Conservation (phyloP, 37 sponge, comb jelly and placozoan species). For the Oopsacas minuta region DNA sequence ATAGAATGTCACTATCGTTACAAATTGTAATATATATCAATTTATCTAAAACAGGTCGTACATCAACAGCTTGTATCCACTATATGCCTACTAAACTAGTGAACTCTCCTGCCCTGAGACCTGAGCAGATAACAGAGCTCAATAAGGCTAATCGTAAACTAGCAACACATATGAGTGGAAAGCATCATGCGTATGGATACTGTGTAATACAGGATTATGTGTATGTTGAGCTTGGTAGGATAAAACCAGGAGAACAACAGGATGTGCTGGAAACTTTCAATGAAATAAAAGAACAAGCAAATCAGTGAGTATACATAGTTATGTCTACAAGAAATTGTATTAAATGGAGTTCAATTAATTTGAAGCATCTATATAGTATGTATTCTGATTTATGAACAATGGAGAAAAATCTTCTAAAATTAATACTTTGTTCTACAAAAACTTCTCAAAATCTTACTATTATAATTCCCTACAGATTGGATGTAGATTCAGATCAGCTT, state of each 20-base stretch:
- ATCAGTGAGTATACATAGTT: not conserved
- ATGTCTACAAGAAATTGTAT: too few species aligned
- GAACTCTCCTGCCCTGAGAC: not conserved
- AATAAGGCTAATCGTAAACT: not conserved
- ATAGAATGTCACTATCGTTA: too few species aligned
- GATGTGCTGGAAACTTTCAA: not conserved
- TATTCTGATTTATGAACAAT: too few species aligned
- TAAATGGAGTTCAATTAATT: too few species aligned
- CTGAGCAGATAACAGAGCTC: slow-evolving; percentile 10
- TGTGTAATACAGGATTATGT: not conserved
- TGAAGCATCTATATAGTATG: too few species aligned
- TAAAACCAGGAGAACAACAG: not conserved
- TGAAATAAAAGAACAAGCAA: not conserved
- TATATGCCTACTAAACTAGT: not conserved
- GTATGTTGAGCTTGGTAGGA: slow-evolving; percentile 5
- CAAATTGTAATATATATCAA: too few species aligned
- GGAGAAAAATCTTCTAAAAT: too few species aligned
- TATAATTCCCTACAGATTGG: not conserved
- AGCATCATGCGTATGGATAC: not conserved
- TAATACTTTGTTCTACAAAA: too few species aligned
- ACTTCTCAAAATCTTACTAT: too few species aligned
- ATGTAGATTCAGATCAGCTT: not conserved
- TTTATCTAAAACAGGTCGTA: not conserved
- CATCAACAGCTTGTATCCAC: not conserved
- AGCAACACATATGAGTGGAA: not conserved